Base-by-base conservation (phyloP, 2,888 invertebrate genomes). In the Cryptophagus acutangulus region DNA sequence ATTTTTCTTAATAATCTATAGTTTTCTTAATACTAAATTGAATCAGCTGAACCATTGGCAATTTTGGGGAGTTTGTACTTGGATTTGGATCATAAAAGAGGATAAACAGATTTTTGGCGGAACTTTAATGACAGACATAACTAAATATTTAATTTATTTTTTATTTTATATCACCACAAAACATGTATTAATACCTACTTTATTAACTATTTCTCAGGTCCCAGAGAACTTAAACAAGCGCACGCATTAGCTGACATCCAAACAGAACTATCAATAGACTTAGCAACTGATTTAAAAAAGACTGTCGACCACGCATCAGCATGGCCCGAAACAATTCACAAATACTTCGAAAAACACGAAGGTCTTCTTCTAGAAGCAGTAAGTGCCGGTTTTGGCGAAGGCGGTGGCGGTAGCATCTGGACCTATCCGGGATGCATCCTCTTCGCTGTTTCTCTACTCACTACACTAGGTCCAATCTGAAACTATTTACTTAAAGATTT, bases 391-490 rank as follows among this genome's bases (percentile, higher is more conserved):
- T 77, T 74, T 48, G 75, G 74, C 1, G 75, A 74, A 55, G 73
- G 74, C 5, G 72, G 72, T 1, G 71, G 72, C 0, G 82, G 81
- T 1, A 74, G 72, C 43, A 78, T 81, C 44, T 84, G 83, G 84
- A 76, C 80, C 14, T 74, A 81, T 49, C 74, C 82, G 0, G 84
- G 84, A 9, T 82, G 81, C 26, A 71, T 82, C 34, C 70, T 84
- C 14, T 83, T 84, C 57, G 74, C 78, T 5, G 71, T 84, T 25
- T 81, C 82, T n/a, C 72, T 83, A 6, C 73, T 84, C 62, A 83
- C 83, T 1, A 81, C 83, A 20, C 66, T 84, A 38, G 84, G 84
- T n/a, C 24, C 24, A n/a, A n/a, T n/a, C 24, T 24, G 6, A 24
- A 24, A 6, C 12, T 34, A n/a, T 14, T 13, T 16, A 8, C n/a